phyloP scores from a whole-genome alignment of 2,888 invertebrate genomes.

The Vesta saturnalis region DNA sequence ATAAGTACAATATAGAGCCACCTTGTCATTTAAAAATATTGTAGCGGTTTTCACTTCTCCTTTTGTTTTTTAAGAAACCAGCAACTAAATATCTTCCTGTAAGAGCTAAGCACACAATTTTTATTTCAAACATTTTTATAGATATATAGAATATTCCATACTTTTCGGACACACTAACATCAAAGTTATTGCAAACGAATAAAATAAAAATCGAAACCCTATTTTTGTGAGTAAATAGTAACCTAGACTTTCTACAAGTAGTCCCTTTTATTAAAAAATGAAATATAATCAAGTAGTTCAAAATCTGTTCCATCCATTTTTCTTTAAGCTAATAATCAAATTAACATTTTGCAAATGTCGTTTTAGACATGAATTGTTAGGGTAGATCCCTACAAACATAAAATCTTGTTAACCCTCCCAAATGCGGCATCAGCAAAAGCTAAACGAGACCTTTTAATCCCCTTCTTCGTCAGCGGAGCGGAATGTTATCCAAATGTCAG shows the following conservation, averaged over 20 bases:
- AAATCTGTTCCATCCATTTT: background rate
- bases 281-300: background rate
- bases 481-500: constrained; percentile 50
- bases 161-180: no score
- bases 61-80: no score
- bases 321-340: constrained; percentile 15
- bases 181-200: no score
- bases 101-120: no score
- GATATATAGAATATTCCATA: no score
- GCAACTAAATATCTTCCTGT: no score
- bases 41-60: no score
- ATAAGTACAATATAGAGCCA: no score
- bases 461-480: constrained; percentile 36
- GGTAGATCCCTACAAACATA: constrained; percentile 29
- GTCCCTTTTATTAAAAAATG: background rate
- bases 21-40: no score
- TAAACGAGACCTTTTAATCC: constrained; percentile 31
- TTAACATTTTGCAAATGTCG: constrained; percentile 27
- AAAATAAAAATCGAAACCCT: no score
- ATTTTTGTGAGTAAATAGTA: no score
- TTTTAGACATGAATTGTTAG: constrained; percentile 25
- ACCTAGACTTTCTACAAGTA: background rate
- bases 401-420: constrained; percentile 24
- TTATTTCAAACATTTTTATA: no score
- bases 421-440: constrained; percentile 28